Percentiles rank a stretch among this genome's conserved stretches.
phyloP scores from a whole-genome alignment of 2,797 vertebrate genomes.

The Enteromius treurensis region DNA sequence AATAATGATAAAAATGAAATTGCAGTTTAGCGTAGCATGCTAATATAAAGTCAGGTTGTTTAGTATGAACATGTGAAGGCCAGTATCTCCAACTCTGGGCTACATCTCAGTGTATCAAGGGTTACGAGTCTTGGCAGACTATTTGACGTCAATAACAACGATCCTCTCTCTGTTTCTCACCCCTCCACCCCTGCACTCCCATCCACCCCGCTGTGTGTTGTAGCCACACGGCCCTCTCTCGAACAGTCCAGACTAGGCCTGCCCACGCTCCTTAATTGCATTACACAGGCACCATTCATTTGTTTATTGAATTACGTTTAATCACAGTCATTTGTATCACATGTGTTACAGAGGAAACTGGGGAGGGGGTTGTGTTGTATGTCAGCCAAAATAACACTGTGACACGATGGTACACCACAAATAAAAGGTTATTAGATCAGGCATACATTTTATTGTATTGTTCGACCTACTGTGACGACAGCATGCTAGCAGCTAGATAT shows the following conservation, averaged over 20 bases:
- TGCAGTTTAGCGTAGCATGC: background rate
- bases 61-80: background rate
- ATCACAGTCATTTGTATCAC: conserved; percentile 79
- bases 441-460: background rate
- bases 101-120: conserved; percentile 61
- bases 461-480: background rate
- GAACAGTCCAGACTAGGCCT: conserved; percentile 66
- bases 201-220: conserved; percentile 1
- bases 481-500: background rate
- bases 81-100: background rate
- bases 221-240: conserved; percentile 57
- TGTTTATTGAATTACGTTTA: conserved; percentile 82
- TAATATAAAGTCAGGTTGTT: background rate
- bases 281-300: conserved; percentile 80
- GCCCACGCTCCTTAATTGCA: conserved; percentile 72
- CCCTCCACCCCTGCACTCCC: conserved; percentile 8
- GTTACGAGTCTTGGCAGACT: conserved; percentile 61
- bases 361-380: background rate
- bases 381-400: conserved; percentile 57
- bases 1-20: background rate
- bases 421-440: background rate
- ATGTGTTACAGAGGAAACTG: conserved; percentile 69
- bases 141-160: conserved; percentile 67
- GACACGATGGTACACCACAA: conserved; percentile 16
- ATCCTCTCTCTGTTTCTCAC: conserved; percentile 58